Evolutionary conservation across 2,888 invertebrate genomes (phyloP).

Genomic region (Agrotis puta): DNA sequence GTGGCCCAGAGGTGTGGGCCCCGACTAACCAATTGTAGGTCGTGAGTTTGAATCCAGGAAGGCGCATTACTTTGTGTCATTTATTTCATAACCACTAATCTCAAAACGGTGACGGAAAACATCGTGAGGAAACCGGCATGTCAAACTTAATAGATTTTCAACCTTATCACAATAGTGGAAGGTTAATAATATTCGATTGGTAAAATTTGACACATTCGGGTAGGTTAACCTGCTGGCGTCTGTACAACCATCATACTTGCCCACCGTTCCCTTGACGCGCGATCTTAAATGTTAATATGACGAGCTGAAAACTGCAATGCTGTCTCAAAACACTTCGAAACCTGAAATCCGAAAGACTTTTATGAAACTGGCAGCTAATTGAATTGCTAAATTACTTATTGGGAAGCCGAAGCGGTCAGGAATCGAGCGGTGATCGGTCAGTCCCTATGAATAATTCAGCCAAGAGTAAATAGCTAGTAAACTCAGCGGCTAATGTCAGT

Average conservation of each 20-base stretch:
- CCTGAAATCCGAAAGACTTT: slow-evolving; percentile 65
- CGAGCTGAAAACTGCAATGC: slow-evolving; percentile 61
- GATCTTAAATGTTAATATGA: slow-evolving; percentile 57
- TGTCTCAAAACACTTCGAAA: slow-evolving; percentile 61
- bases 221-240: too few species aligned
- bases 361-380: slow-evolving; percentile 73
- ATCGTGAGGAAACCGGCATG: too few species aligned
- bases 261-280: slow-evolving; percentile 1
- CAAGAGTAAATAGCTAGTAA: slow-evolving; percentile 62
- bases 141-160: too few species aligned
- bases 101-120: too few species aligned
- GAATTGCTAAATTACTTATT: slow-evolving; percentile 78
- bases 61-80: too few species aligned
- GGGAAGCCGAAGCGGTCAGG: slow-evolving; percentile 62
- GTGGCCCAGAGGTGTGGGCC: too few species aligned
- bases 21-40: too few species aligned
- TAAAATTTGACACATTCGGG: too few species aligned
- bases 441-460: slow-evolving; percentile 75
- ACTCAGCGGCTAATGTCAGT: slow-evolving; percentile 41
- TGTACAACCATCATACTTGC: slow-evolving; percentile 1
- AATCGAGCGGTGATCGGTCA: slow-evolving; percentile 74
- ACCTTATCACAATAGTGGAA: too few species aligned
- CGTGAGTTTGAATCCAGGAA: too few species aligned
- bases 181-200: too few species aligned
- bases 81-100: too few species aligned